Conservation (phyloP, 2,797 vertebrate species). For the Salarias fasciatus region DNA sequence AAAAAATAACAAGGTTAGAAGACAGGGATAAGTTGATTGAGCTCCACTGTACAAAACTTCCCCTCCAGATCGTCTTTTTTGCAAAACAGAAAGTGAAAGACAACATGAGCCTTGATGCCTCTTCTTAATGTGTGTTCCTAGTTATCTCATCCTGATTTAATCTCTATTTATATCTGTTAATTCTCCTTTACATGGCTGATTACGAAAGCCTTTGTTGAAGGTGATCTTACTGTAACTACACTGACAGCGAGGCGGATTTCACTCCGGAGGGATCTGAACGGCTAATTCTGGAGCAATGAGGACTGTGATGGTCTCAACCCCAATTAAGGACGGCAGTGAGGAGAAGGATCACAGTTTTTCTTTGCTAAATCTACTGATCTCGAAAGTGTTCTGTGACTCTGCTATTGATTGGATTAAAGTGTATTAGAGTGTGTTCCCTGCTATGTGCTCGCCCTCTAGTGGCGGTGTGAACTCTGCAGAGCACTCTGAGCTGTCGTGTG, state of each 20-base stretch:
- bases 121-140: conserved; percentile 19
- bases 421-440: conserved; percentile 26
- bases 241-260: conserved; percentile 11
- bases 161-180: conserved; percentile 25
- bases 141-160: conserved; percentile 15
- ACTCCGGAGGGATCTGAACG: conserved; percentile 16
- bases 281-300: conserved; percentile 45
- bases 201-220: conserved; percentile 25
- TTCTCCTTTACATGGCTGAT: conserved; percentile 28
- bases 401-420: conserved; percentile 35
- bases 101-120: conserved; percentile 8
- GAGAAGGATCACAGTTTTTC: conserved; percentile 10
- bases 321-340: conserved; percentile 41
- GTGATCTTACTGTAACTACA: conserved; percentile 16
- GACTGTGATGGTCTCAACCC: conserved; percentile 57
- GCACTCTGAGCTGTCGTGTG: not conserved
- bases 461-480: conserved; percentile 27
- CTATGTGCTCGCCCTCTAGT: conserved; percentile 5
- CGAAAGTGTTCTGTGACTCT: conserved; percentile 22
- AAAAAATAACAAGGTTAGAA: conserved; percentile 5
- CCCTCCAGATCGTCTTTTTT: conserved; percentile 25
- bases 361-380: conserved; percentile 25
- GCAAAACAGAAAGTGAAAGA: conserved; percentile 20
- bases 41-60: not conserved
- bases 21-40: not conserved